Conservation (phyloP, 2,888 invertebrate species). For the Taenaris catops region DNA sequence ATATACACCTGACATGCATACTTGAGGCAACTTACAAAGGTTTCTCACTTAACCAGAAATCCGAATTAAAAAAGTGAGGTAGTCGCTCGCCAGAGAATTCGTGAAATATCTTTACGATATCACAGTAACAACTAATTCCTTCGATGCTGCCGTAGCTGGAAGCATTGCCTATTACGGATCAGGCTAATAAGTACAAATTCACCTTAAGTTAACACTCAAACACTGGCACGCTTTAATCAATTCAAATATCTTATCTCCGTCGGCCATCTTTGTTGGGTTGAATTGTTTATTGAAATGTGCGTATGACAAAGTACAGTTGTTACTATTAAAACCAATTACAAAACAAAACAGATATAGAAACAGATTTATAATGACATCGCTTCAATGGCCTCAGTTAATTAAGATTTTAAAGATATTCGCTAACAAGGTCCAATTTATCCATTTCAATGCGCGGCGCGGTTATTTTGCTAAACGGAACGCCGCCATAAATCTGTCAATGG, state of each 20-base stretch:
- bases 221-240: constrained; percentile 17
- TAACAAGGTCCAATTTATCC: constrained; percentile 11
- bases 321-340: constrained; percentile 20
- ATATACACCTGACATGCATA: too few relatives aligned
- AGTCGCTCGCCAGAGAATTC: too few relatives aligned
- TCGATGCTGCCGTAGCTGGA: too few relatives aligned
- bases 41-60: too few relatives aligned
- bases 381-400: constrained; percentile 13
- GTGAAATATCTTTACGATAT: too few relatives aligned
- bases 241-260: constrained; percentile 14
- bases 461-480: constrained; percentile 8
- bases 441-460: constrained; percentile 4
- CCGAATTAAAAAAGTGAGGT: too few relatives aligned
- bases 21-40: too few relatives aligned
- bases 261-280: constrained; percentile 4
- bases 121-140: too few relatives aligned
- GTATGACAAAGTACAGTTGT: constrained; percentile 19
- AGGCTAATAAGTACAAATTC: constrained; percentile 10
- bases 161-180: too few relatives aligned
- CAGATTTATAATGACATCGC: constrained; percentile 15
- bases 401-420: constrained; percentile 19
- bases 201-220: constrained; percentile 10
- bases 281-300: constrained; percentile 12
- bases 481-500: constrained; percentile 13
- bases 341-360: constrained; percentile 4